Base-by-base conservation (phyloP, 2,797 vertebrate genomes). In the Pseudochromis fuscus region DNA sequence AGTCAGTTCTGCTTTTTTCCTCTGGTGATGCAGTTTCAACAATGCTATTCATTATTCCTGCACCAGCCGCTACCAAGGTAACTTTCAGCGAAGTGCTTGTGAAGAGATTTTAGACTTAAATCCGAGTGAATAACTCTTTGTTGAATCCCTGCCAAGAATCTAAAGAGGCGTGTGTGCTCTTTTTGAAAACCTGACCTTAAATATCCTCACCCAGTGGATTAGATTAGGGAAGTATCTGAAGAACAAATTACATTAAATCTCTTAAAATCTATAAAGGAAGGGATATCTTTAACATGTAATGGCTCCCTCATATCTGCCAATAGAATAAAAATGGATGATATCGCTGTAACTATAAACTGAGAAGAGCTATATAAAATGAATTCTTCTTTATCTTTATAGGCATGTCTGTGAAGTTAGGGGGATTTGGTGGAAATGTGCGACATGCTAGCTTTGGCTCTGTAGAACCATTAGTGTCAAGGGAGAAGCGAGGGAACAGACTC, bases 341-440 rank as follows among this genome's bases (percentile, higher is more conserved):
- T 87, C 44, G 7, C 68, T 59, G 23, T 30, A 67, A 72, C 59
- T 77, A 70, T 79, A 87, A 87, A 82, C 64, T 80, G 48, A 73
- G 60, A 76, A 67, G 75, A 64, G 78, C 78, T 70, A 70, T 79
- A 72, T 83, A 45, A 86, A 86, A 90, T 72, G 49, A 86, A 78
- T 88, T 81, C 55, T 45, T 81, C 77, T 87, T 90, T 89, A 91
- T 91, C 88, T 90, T 87, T 87, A 87, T 77, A 87, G 86, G 87
- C 87, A 87, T 86, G 87, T 86, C 91, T 89, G 85, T 89, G 87
- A 91, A 91, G 90, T 92, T 73, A 21, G 75, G 78, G 88, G 89
- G 87, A 90, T 91, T 92, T 87, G 84, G 82, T 87, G 80, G 67
- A 90, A 89, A 88, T 88, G 82, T 88, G 80, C 37, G 67, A 86